A percentile compares a stretch with the other conserved stretches of the same genome.
phyloP scores from a whole-genome alignment of 2,797 vertebrate genomes.

The Spondyliosoma cantharus region DNA sequence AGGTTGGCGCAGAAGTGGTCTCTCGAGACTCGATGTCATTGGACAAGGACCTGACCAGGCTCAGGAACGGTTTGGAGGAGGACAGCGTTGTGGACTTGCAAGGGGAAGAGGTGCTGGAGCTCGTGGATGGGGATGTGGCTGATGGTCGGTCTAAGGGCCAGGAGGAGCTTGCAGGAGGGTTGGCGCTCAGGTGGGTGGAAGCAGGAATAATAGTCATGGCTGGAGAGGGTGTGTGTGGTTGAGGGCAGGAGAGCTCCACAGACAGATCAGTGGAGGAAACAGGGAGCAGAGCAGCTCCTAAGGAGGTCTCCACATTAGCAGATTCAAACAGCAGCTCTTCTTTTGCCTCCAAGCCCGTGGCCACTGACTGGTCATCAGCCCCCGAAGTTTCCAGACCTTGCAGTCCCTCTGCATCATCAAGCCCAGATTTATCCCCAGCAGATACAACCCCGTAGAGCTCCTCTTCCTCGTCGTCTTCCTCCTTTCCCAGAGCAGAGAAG shows the following conservation, averaged over 20 bases:
- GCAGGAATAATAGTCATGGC: constrained; percentile 74
- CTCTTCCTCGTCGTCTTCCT: constrained; percentile 95
- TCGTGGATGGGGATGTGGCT: constrained; percentile 46
- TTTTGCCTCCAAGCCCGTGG: constrained; percentile 89
- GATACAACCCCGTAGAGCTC: constrained; percentile 81
- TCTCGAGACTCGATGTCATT: constrained; percentile 95
- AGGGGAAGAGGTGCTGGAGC: constrained; percentile 74
- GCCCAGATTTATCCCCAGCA: constrained; percentile 17
- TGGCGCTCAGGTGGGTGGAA: constrained; percentile 71
- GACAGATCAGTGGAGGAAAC: constrained; percentile 66
- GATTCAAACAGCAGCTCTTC: constrained; percentile 89
- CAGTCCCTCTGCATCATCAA: constrained; percentile 21
- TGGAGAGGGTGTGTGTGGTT: constrained; percentile 63
- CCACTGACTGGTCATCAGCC: constrained; percentile 84
- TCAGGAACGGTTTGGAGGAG: constrained; percentile 92
- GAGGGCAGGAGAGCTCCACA: constrained; percentile 36
- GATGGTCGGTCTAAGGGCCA: constrained; percentile 84
- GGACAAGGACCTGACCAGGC: constrained; percentile 93
- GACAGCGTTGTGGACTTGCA: constrained; percentile 78
- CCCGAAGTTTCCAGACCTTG: constrained; percentile 59
- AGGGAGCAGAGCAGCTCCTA: constrained; percentile 76
- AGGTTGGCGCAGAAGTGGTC: constrained; percentile 44
- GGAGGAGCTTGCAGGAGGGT: constrained; percentile 82
- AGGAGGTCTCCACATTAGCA: constrained; percentile 70
- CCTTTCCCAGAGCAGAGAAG: constrained; percentile 93